A percentile compares a stretch with the other conserved stretches of the same genome.
Evolutionary conservation across 2,888 invertebrate species (phyloP).

Genomic region (Sphaeridia pumilis): DNA sequence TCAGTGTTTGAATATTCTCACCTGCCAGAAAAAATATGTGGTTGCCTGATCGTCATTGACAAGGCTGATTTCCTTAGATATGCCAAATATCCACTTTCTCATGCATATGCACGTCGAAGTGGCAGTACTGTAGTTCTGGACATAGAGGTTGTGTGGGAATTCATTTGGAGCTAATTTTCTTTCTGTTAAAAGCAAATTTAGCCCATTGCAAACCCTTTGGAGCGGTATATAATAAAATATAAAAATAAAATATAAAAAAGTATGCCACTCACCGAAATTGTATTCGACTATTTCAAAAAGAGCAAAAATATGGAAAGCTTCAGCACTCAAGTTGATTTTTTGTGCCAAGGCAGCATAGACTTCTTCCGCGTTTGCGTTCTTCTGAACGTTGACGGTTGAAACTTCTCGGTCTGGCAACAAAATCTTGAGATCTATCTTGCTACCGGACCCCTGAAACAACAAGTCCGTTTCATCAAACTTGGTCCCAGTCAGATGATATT

Average conservation of each 20-base stretch:
- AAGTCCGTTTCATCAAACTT: no score
- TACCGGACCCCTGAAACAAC: conserved; percentile 41
- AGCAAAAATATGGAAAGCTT: conserved; percentile 81
- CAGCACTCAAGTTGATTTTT: conserved; percentile 67
- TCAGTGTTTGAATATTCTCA: conserved; percentile 40
- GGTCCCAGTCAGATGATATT: no score
- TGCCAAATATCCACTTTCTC: conserved; percentile 74
- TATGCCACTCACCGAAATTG: conserved; percentile 88
- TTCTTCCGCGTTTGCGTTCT: conserved; percentile 78
- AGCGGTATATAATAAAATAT: no score
- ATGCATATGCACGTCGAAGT: conserved; percentile 86
- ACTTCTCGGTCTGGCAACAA: conserved; percentile 84
- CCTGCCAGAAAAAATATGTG: conserved; percentile 78
- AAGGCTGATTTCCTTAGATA: conserved; percentile 54
- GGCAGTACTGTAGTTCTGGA: conserved; percentile 97
- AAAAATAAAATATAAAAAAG: no score
- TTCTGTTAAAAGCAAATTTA: no score
- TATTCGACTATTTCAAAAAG: conserved; percentile 95
- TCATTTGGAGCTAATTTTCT: conserved; percentile 86
- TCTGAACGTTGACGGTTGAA: conserved; percentile 73
- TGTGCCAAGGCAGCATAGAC: conserved; percentile 79
- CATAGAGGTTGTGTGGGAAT: conserved; percentile 93
- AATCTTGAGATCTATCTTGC: conserved; percentile 53
- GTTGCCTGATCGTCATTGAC: conserved; percentile 60
- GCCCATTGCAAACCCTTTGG: no score